Evolutionary conservation across 2,113 vertebrate genomes (phyloP), one percentile per base, ranked within the genome.

Genomic region (Otolemur garnettii): DNA sequence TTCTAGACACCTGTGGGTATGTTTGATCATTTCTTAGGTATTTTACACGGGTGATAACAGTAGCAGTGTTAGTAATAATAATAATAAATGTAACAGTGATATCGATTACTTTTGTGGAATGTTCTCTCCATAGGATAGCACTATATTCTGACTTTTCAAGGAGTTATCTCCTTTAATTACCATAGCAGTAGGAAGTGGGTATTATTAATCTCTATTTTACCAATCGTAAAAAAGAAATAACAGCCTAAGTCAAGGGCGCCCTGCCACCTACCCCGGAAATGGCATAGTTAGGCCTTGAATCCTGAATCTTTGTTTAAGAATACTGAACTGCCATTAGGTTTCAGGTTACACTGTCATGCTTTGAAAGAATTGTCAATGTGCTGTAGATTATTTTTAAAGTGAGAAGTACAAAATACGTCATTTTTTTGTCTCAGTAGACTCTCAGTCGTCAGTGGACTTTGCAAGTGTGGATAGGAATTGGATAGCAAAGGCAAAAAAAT

Each of bases 351-450:
- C 30, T 62, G 9, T 7, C 6, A 30, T 87, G 50, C 22, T 79
- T 81, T 79, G 33, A 35, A 79, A 53, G 17, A 53, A 53, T 53
- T 78, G 45, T 24, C 53, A 53, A 53, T 78, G 75, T 53, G 9
- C 53, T 78, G 33, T 78, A 33, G 28, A 35, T 26, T 55, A 94
- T 86, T 95, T 95, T 55, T 60, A 72, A 72, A 78, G 7, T 84
- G 0, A n/a, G 5, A 35, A 79, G 64, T 75, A 21, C 17, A 95
- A 79, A 50, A 69, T 45, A 17, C 74, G 21, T 84, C n/a, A 71
- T 2, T 22, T 92, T 64, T 22, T 15, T 28, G 8, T 11, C 35
- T 57, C 69, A 92, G 7, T 18, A 21, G 7, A 74, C 45, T 78
- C 21, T 7, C 11, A 64, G 24, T 50, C 17, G 87, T n/a, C 24